Percentiles rank a stretch among this genome's conserved stretches.
Evolutionary conservation across 2,888 invertebrate species (phyloP).

Genomic region (Drosophila paranaensis): DNA sequence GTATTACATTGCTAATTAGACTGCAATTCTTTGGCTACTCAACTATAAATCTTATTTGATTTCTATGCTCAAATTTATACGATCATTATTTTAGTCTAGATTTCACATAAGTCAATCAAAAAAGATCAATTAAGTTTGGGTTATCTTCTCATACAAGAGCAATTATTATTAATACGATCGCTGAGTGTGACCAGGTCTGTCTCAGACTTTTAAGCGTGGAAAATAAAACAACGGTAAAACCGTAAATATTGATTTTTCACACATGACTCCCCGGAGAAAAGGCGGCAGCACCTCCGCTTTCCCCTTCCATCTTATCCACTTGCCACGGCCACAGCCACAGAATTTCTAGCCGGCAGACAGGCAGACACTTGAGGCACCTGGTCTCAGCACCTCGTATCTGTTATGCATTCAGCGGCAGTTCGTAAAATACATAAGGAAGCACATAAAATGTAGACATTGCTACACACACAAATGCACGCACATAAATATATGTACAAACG

Average conservation of each 20-base stretch:
- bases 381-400: conserved; percentile 40
- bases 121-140: not conserved
- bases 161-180: conserved; percentile 10
- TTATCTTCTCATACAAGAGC: too few relatives aligned
- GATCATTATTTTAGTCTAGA: not conserved
- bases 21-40: fast-evolving
- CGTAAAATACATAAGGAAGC: conserved; percentile 51
- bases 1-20: not conserved
- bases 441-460: conserved; percentile 56
- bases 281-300: conserved; percentile 19
- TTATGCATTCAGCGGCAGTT: conserved; percentile 57
- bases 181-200: conserved; percentile 27
- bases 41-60: not conserved
- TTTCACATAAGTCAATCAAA: not conserved
- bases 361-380: conserved; percentile 53
- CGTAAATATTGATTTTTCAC: conserved; percentile 83
- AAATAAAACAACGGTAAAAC: conserved; percentile 41
- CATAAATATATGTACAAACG: conserved; percentile 1
- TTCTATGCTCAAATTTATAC: not conserved
- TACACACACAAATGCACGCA: conserved; percentile 12
- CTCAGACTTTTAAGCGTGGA: conserved; percentile 9
- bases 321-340: conserved; percentile 19
- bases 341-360: conserved; percentile 39
- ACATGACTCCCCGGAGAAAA: conserved; percentile 53
- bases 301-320: conserved; percentile 16